Conservation (phyloP, 2,888 invertebrate genomes). For the Sphaeridia pumilis region DNA sequence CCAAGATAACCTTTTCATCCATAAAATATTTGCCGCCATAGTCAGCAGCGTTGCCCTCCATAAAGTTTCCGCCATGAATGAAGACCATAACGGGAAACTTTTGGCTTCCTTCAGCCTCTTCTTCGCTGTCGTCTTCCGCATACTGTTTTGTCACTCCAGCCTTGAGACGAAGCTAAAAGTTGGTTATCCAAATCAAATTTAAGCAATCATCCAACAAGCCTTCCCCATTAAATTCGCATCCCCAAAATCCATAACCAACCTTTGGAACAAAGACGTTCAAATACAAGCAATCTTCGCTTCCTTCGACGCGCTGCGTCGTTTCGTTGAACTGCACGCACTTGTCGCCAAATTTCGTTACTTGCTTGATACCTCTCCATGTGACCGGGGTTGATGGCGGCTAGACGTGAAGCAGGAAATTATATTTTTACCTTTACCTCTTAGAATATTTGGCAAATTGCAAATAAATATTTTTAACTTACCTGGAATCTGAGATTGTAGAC, state of each 20-base stretch:
- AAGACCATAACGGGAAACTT: constrained; percentile 32
- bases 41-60: constrained; percentile 28
- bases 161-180: constrained; percentile 9
- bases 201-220: no score
- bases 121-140: constrained; percentile 1
- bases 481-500: constrained; percentile 17
- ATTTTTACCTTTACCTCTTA: background rate
- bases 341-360: constrained; percentile 24
- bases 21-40: constrained; percentile 34
- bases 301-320: constrained; percentile 19
- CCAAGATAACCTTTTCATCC: constrained; percentile 32
- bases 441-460: constrained; percentile 1
- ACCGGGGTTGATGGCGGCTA: constrained; percentile 21
- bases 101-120: background rate
- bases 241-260: constrained; percentile 18
- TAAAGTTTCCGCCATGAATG: constrained; percentile 33
- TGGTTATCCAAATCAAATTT: background rate
- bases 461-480: constrained; percentile 7
- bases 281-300: constrained; percentile 24
- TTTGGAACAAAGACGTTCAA: constrained; percentile 27
- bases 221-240: no score
- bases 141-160: background rate
- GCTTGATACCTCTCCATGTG: constrained; percentile 24
- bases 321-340: constrained; percentile 32
- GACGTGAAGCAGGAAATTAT: background rate